phyloP scores from a whole-genome alignment of 2,888 invertebrate species.

The Eulithis prunata region DNA sequence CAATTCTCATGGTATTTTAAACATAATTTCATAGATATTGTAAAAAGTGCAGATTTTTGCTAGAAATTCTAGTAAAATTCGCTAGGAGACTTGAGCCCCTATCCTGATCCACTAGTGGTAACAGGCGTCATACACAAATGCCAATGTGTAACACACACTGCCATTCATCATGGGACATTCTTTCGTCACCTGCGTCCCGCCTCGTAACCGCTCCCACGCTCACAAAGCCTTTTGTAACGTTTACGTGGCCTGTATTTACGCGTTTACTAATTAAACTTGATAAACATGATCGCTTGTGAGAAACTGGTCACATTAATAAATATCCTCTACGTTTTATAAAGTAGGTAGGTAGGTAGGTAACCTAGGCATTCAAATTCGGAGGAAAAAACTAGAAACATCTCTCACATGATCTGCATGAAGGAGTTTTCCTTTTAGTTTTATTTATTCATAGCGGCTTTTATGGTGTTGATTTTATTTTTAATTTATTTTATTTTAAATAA shows the following conservation, averaged over 20 bases:
- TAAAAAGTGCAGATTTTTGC: no score
- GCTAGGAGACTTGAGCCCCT: no score
- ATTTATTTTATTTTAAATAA: no score
- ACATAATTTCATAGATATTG: no score
- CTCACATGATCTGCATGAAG: no score
- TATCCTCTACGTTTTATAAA: background rate
- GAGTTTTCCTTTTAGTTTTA: no score
- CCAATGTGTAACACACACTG: constrained; percentile 13
- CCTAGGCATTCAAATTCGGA: background rate
- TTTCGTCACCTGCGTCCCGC: constrained; percentile 28
- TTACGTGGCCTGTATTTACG: constrained; percentile 26
- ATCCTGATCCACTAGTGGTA: no score
- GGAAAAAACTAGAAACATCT: background rate
- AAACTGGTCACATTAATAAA: constrained; percentile 13
- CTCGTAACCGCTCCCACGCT: constrained; percentile 36
- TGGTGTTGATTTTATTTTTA: no score
- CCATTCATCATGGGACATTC: constrained; percentile 17
- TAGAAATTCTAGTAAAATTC: no score
- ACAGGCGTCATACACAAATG: constrained; percentile 7
- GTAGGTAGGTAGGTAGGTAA: no score
- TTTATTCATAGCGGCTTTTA: no score
- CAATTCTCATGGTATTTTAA: no score
- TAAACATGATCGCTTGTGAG: constrained; percentile 35
- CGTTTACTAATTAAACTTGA: constrained; percentile 33
- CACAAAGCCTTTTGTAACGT: constrained; percentile 38